phyloP scores from a whole-genome alignment of 92 coral and sea anemone genomes.

The Epizoanthus fatuus region DNA sequence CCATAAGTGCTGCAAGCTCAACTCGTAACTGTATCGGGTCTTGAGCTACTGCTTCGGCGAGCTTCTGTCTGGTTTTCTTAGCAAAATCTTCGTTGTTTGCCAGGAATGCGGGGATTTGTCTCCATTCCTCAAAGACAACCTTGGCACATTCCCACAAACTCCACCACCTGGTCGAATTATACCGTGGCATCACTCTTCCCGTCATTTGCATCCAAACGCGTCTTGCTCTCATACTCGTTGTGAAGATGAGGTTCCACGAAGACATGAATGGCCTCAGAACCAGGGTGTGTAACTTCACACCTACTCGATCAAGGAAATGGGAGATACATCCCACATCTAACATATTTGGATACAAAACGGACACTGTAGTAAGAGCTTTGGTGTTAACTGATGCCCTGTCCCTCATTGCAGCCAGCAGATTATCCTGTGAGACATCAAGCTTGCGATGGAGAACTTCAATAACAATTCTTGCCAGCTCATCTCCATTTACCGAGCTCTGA shows the following conservation, averaged over 20 bases:
- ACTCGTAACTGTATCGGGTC: too few species aligned
- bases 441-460: conserved; percentile 44
- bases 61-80: neutral
- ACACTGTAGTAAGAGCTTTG: conserved; percentile 1
- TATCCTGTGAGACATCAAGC: conserved; percentile 45
- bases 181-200: too few species aligned
- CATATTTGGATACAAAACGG: too few species aligned
- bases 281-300: too few species aligned
- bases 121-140: neutral
- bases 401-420: conserved; percentile 52
- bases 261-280: too few species aligned
- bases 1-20: conserved; percentile 40
- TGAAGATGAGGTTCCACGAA: too few species aligned
- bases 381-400: conserved; percentile 53
- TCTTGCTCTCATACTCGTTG: too few species aligned
- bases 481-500: conserved; percentile 34
- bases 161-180: too few species aligned
- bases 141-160: too few species aligned
- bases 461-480: conserved; percentile 28
- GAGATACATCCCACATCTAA: neutral
- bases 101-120: neutral
- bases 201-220: too few species aligned
- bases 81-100: neutral
- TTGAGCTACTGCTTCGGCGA: neutral
- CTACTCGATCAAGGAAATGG: too few species aligned